Base-by-base conservation (phyloP, 2,113 vertebrate genomes). In the Gila orcuttii region DNA sequence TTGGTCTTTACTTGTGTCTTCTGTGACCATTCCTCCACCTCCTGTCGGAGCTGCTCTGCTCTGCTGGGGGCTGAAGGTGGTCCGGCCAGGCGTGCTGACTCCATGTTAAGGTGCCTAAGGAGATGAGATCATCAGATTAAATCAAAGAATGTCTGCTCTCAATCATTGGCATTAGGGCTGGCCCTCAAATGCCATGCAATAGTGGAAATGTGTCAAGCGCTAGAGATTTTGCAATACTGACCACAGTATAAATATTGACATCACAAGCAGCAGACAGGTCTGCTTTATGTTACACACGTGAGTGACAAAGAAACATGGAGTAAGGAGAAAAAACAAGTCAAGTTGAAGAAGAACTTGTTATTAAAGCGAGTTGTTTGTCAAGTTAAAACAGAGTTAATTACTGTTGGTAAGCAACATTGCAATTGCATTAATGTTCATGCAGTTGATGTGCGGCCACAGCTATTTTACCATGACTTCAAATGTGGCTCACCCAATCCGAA, bases 121-220 rank as follows among this genome's bases (percentile, higher is more conserved):
- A 45, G 25, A 55, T 76, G 82, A 66, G 76, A 81, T 50, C 64
- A 88, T 89, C 79, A 89, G 85, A 89, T 84, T 86, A 71, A 85
- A 83, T 12, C 31, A 59, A 39, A 36, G 68, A 77, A 55, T 45
- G 39, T 81, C 62, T 84, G 77, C 39, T 47, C 45, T 50, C 50
- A 86, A n/a, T 71, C 50, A 79, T 2, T 78, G 39, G 62, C 69
- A 69, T 52, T 55, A 33, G 4, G 17, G 25, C 28, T 73, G 36
- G 7, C 19, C 7, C 3, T 42, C 21, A 25, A 75, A 75, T 50
- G 3, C 6, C 17, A 55, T 33, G 47, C 28, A 77, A 55, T 9
- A 3, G 45, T 25, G 25, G 75, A 77, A 52, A 33, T 33, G 50
- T 55, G 75, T 31, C 28, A 77, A 77, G 25, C 15, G 8, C 47